Percentiles rank a stretch among this genome's conserved stretches.
phyloP scores from a whole-genome alignment of 1,140 invertebrate genomes.

The Ditylenchus dipsaci region DNA sequence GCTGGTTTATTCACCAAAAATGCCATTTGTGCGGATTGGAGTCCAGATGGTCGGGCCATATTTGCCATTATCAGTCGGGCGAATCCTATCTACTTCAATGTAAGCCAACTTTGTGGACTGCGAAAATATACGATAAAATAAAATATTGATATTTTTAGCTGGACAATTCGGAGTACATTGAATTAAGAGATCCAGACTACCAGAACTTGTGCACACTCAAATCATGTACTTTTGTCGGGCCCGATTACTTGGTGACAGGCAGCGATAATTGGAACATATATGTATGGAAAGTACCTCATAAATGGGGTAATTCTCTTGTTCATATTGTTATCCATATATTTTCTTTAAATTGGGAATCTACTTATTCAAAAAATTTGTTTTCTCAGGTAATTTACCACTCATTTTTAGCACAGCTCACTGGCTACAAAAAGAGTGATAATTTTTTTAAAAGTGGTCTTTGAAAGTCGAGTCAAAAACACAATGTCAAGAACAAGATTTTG shows the following conservation, averaged over 20 bases:
- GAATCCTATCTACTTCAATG: constrained; percentile 29
- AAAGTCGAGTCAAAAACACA: too few species aligned
- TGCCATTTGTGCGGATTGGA: constrained; percentile 31
- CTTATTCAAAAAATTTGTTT: too few species aligned
- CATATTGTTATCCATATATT: too few species aligned
- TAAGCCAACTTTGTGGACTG: constrained; percentile 12
- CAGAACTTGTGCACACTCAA: constrained; percentile 96
- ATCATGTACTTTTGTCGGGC: constrained; percentile 61
- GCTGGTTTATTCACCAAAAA: constrained; percentile 25
- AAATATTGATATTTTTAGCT: constrained; percentile 21
- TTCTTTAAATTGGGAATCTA: too few species aligned
- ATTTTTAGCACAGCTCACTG: too few species aligned
- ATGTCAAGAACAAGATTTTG: too few species aligned
- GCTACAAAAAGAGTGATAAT: too few species aligned
- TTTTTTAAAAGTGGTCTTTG: too few species aligned
- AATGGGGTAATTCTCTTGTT: constrained; percentile 25
- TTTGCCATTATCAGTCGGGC: constrained; percentile 30
- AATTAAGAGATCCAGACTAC: constrained; percentile 74
- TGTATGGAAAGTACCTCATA: constrained; percentile 80
- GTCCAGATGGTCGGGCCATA: constrained; percentile 21
- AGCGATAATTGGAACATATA: constrained; percentile 92
- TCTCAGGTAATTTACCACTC: not conserved
- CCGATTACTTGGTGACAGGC: constrained; percentile 78
- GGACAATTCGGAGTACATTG: constrained; percentile 28
- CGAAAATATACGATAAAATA: not conserved